A percentile compares a stretch with the other conserved stretches of the same genome.
Evolutionary conservation across 1,140 invertebrate genomes (phyloP).

Genomic region (Penaeus indicus): DNA sequence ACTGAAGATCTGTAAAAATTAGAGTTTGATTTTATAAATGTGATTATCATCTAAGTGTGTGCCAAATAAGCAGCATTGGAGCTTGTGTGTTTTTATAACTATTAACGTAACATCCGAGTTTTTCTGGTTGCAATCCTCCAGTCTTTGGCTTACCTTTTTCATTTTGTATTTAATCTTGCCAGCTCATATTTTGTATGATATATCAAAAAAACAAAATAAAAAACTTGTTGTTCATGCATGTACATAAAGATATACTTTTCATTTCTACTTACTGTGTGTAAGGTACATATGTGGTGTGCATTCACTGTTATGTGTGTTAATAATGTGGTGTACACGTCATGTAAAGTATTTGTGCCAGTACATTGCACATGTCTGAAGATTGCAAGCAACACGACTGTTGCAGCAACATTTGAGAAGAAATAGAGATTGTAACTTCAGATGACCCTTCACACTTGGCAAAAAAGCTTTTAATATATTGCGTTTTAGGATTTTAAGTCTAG

Average conservation of each 20-base stretch:
- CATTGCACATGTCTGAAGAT: slow-evolving; percentile 4
- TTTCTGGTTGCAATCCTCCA: no score
- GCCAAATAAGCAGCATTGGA: no score
- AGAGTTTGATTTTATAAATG: no score
- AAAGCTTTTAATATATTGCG: no score
- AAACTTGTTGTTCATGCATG: slow-evolving; percentile 16
- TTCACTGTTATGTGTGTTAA: slow-evolving; percentile 16
- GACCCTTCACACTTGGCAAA: no score
- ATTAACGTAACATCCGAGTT: no score
- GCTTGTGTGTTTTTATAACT: no score
- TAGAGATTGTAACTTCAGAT: no score
- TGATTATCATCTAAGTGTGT: no score
- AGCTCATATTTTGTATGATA: slow-evolving; percentile 5
- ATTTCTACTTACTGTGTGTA: slow-evolving; percentile 2
- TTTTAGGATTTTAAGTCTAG: no score
- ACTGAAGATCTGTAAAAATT: no score
- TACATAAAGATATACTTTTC: not conserved
- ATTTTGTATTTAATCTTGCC: slow-evolving; percentile 20
- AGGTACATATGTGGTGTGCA: slow-evolving; percentile 12
- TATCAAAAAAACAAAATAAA: slow-evolving; percentile 4
- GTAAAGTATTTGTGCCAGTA: not conserved
- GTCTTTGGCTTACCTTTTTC: not conserved
- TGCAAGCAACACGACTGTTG: not conserved
- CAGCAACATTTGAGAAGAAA: not conserved
- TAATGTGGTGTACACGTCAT: slow-evolving; percentile 21